Percentiles rank a stretch among this genome's conserved stretches.
Conservation (phyloP, 30 jellyfish, hydroid and myxozoan genomes). For the Cassiopea xamachana region DNA sequence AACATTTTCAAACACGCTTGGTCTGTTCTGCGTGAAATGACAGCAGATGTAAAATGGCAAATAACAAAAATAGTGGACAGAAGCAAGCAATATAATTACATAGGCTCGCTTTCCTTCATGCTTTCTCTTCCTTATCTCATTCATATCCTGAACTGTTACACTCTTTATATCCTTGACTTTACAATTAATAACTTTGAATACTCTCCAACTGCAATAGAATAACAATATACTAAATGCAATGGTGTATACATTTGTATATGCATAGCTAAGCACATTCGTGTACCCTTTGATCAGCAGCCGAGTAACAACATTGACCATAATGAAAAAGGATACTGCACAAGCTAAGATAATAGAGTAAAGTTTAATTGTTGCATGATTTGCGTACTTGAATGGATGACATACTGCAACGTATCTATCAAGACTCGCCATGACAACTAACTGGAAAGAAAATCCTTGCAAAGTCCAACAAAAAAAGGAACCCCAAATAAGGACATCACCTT, state of each 20-base stretch:
- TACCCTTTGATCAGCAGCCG: not conserved
- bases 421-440: not conserved
- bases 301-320: not conserved
- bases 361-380: not conserved
- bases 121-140: not conserved
- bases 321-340: not conserved
- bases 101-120: not conserved
- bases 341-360: not conserved
- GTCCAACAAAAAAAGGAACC: not conserved
- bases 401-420: constrained; percentile 19
- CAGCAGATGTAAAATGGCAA: not conserved
- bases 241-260: not conserved
- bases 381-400: constrained; percentile 4
- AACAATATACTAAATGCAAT: not conserved
- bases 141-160: not conserved
- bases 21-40: not conserved
- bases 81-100: not conserved
- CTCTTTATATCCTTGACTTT: not conserved
- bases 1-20: not conserved
- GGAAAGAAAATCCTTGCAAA: not conserved
- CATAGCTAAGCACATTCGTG: not conserved
- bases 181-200: not conserved
- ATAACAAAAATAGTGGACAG: not conserved
- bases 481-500: not conserved
- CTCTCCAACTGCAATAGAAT: not conserved